Evolutionary conservation across 2,113 vertebrate genomes (phyloP).

Genomic region (Leucoraja erinaceus): DNA sequence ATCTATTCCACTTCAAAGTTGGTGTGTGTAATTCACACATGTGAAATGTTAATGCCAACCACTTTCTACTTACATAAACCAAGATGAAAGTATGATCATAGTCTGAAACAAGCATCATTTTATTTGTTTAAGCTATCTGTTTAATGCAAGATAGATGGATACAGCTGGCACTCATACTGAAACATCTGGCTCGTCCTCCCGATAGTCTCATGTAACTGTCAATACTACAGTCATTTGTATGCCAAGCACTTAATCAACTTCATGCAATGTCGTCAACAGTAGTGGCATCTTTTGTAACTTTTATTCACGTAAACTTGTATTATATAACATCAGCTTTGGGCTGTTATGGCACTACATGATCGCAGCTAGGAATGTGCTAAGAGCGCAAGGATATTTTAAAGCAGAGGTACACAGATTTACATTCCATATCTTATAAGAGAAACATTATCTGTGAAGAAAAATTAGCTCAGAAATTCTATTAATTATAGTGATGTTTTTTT

Average conservation of each 20-base stretch:
- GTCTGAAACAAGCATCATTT: not conserved
- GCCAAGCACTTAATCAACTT: not conserved
- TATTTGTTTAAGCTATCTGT: not conserved
- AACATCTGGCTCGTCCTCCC: conserved; percentile 1
- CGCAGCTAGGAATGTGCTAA: too few relatives aligned
- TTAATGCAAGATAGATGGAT: conserved; percentile 29
- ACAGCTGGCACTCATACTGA: conserved; percentile 7
- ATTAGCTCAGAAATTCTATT: not conserved
- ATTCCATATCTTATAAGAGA: not conserved
- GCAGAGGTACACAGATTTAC: not conserved
- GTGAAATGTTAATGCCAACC: not conserved
- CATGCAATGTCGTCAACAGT: not conserved
- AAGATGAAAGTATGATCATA: not conserved
- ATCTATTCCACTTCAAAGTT: not conserved
- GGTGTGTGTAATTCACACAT: not conserved
- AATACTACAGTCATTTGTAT: not conserved
- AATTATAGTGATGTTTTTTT: too few relatives aligned
- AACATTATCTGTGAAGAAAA: not conserved
- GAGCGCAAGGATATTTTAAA: not conserved
- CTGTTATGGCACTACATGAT: not conserved
- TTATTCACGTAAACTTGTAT: not conserved
- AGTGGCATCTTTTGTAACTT: not conserved
- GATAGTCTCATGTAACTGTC: not conserved
- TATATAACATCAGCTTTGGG: not conserved
- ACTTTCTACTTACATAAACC: not conserved